Percentiles rank a stretch among this genome's conserved stretches.
phyloP scores from a whole-genome alignment of 2,888 invertebrate species.

The Eupithecia abbreviata region DNA sequence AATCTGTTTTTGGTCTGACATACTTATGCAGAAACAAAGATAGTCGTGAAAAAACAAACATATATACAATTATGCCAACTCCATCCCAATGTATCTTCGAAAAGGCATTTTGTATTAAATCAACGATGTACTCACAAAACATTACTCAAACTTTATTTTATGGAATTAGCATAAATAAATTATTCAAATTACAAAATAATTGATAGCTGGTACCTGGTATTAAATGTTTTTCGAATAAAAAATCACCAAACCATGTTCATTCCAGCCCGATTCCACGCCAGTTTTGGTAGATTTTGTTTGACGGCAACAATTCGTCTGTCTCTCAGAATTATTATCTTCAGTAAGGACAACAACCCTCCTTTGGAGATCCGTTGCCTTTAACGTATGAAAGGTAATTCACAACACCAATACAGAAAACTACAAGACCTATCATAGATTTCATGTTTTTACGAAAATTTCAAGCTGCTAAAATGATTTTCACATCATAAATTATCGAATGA shows the following conservation, averaged over 20 bases:
- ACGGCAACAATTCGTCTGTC: not conserved
- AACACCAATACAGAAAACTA: conserved; percentile 28
- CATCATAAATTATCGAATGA: not conserved
- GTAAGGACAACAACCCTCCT: not conserved
- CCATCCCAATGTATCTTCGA: not conserved
- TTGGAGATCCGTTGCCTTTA: not conserved
- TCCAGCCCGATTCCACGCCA: not conserved
- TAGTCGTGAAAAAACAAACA: not conserved
- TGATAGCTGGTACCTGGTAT: not conserved
- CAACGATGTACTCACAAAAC: not conserved
- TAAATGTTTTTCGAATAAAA: not conserved
- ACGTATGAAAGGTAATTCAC: conserved; percentile 21
- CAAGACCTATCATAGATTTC: conserved; percentile 27
- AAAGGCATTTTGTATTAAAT: not conserved
- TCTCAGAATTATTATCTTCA: not conserved
- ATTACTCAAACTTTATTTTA: not conserved
- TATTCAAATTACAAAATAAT: not conserved
- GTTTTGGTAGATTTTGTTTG: not conserved
- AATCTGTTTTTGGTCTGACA: not conserved
- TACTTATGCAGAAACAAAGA: not conserved
- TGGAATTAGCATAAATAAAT: not conserved
- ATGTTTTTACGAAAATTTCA: conserved; percentile 12
- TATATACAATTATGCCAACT: not conserved
- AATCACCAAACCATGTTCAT: not conserved
- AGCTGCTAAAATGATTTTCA: not conserved